Conservation (phyloP, 2,797 vertebrate species). For the Pteronotus mesoamericanus region DNA sequence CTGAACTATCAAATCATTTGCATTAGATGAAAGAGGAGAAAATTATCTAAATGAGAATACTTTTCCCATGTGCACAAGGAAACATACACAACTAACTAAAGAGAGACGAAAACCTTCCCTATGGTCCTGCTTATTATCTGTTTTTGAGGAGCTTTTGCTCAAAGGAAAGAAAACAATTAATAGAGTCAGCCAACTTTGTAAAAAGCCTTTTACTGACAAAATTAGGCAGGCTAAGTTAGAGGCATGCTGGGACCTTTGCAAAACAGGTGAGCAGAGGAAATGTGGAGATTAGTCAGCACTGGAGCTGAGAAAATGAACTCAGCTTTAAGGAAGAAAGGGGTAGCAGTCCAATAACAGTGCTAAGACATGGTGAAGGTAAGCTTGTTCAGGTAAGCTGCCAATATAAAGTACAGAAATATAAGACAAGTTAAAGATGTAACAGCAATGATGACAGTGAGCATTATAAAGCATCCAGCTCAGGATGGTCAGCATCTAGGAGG, state of each 20-base stretch:
- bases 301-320: not conserved
- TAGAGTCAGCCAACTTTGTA: not conserved
- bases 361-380: not conserved
- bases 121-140: not conserved
- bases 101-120: not conserved
- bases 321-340: not conserved
- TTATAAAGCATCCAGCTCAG: not conserved
- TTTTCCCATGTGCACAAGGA: not conserved
- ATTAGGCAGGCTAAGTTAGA: not conserved
- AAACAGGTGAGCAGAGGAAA: not conserved
- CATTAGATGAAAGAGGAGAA: slow-evolving; percentile 11
- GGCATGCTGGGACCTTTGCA: not conserved
- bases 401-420: not conserved
- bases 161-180: slow-evolving; percentile 19
- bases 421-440: not conserved
- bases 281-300: not conserved
- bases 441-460: not conserved
- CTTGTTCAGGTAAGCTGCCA: not conserved
- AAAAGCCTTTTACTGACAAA: not conserved
- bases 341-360: not conserved
- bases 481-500: not conserved
- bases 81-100: not conserved
- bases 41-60: slow-evolving; percentile 25
- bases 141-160: slow-evolving; percentile 10
- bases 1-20: not conserved